These are phyloP conservation scores for Drosophila mojavensis DNA, from an alignment of 1,140 invertebrate genomes.

Conservation along the genomic window DNA sequence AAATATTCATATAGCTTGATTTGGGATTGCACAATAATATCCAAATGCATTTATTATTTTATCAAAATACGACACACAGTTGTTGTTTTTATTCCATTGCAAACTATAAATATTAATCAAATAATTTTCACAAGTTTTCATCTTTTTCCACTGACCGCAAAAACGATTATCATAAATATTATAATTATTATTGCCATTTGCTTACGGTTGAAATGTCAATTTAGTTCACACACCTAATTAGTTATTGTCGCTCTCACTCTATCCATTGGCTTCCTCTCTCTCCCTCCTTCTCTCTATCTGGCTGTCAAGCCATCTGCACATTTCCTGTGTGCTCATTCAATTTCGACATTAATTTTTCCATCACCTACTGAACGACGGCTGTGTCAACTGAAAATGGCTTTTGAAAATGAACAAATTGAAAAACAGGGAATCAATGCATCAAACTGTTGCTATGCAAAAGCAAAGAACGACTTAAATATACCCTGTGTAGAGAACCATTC, in stretches of 20 bases:
- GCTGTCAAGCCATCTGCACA: not conserved
- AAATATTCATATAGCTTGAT: not conserved
- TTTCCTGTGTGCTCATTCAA: not conserved
- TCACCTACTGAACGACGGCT: conserved; percentile 11
- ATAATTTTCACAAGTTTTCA: conserved; percentile 5
- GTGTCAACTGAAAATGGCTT: conserved; percentile 11
- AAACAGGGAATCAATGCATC: not conserved
- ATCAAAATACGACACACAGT: not conserved
- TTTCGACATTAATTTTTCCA: conserved; percentile 9
- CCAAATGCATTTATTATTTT: not conserved
- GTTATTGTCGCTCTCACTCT: conserved; percentile 6
- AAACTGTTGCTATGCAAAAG: not conserved
- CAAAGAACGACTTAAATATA: not conserved
- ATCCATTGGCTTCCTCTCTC: too few species aligned
- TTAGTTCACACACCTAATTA: conserved; percentile 32
- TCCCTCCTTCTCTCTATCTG: not conserved
- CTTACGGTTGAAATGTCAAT: conserved; percentile 28
- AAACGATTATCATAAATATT: conserved; percentile 10
- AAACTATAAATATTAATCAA: conserved; percentile 1
- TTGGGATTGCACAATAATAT: not conserved
- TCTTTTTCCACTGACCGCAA: not conserved
- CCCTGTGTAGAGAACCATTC: not conserved
- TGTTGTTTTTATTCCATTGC: not conserved
- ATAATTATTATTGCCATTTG: not conserved
- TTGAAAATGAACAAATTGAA: conserved; percentile 3